phyloP scores from a whole-genome alignment of 2,888 invertebrate genomes.

The Gasteruption jaculator region DNA sequence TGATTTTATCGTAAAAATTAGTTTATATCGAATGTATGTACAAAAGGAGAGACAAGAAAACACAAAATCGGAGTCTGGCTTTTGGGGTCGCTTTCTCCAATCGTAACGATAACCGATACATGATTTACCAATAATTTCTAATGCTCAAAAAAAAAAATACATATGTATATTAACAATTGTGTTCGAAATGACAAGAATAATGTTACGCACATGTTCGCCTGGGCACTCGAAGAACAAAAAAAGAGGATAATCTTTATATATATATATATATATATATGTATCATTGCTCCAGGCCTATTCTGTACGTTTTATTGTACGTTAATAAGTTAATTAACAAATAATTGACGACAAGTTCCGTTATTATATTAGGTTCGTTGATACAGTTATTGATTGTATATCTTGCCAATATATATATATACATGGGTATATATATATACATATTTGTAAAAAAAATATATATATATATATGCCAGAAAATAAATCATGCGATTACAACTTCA shows the following conservation, averaged over 20 bases:
- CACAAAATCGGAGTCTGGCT: too few relatives aligned
- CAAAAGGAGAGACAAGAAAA: too few relatives aligned
- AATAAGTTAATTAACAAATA: slow-evolving; percentile 12
- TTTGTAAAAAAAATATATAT: too few relatives aligned
- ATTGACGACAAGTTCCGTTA: slow-evolving; percentile 23
- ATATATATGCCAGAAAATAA: slow-evolving; percentile 39
- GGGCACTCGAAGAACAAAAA: too few relatives aligned
- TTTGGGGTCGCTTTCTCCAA: neutral
- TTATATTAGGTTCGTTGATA: slow-evolving; percentile 28
- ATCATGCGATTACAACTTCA: slow-evolving; percentile 38
- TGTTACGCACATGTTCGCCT: slow-evolving; percentile 28
- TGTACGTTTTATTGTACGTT: slow-evolving; percentile 35
- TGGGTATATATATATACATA: too few relatives aligned
- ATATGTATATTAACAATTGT: slow-evolving; percentile 10
- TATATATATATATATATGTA: slow-evolving; percentile 16
- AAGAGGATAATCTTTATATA: too few relatives aligned
- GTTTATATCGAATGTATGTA: too few relatives aligned
- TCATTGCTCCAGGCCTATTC: slow-evolving; percentile 46
- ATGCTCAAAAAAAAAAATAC: slow-evolving; percentile 20
- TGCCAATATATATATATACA: too few relatives aligned
- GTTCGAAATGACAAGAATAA: slow-evolving; percentile 21
- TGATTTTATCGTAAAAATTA: too few relatives aligned
- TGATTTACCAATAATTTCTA: slow-evolving; percentile 5
- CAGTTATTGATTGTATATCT: slow-evolving; percentile 45
- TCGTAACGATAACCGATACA: neutral